Conservation (phyloP, 2,113 vertebrate species). For the Cynocephalus volans region DNA sequence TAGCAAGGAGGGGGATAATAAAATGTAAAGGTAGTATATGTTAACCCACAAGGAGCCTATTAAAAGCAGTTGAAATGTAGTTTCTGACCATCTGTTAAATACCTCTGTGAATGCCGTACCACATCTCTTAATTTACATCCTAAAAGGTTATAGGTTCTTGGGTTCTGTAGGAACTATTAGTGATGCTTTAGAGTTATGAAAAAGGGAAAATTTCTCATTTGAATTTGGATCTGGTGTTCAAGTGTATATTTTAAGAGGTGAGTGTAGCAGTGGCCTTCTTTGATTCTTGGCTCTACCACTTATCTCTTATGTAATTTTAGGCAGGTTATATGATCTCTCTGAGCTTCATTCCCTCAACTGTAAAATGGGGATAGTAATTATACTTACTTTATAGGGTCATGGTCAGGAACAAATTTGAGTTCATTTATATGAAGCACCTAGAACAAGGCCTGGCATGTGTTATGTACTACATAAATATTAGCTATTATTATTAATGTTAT, state of each 20-base stretch:
- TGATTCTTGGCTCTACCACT: not conserved
- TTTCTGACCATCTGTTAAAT: slow-evolving; percentile 66
- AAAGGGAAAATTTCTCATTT: slow-evolving; percentile 28
- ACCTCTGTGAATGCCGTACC: not conserved
- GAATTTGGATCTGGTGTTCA: slow-evolving; percentile 1
- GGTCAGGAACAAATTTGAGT: not conserved
- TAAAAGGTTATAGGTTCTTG: not conserved
- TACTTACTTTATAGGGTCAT: not conserved
- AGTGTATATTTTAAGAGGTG: not conserved
- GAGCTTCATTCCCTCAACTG: not conserved
- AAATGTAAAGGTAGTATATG: not conserved
- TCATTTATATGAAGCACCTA: not conserved
- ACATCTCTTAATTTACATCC: not conserved
- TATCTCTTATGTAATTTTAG: not conserved
- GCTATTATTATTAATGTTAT: not conserved
- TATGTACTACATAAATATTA: not conserved
- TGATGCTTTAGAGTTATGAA: not conserved
- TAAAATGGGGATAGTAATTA: not conserved
- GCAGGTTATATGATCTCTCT: not conserved
- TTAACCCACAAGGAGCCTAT: not conserved
- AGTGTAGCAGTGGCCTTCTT: not conserved
- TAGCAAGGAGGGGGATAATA: not conserved
- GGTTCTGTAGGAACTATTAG: not conserved
- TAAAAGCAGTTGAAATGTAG: slow-evolving; percentile 21
- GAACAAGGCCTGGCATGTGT: not conserved